These are phyloP conservation scores for Stegodyphus mimosarum DNA, from an alignment of 1,140 invertebrate genomes.

Conservation along the genomic window DNA sequence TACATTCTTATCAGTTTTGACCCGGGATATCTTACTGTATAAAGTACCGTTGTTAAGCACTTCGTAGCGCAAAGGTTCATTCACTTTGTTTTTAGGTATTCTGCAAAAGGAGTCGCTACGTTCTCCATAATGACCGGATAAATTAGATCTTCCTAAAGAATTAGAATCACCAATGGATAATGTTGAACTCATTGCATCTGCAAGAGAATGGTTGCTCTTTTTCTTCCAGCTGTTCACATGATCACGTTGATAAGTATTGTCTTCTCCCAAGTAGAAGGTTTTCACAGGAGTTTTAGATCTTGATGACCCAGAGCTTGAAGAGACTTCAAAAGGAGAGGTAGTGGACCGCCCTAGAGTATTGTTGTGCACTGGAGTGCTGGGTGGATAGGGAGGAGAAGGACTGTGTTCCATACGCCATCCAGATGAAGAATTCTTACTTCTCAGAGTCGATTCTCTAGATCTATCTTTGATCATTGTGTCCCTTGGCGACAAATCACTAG, in stretches of 20 bases:
- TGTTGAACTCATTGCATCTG: conserved; percentile 12
- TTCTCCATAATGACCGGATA: conserved; percentile 33
- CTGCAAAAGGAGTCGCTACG: conserved; percentile 32
- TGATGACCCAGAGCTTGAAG: conserved; percentile 51
- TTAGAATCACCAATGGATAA: conserved; percentile 34
- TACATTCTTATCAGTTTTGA: conserved; percentile 48
- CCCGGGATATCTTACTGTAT: conserved; percentile 18
- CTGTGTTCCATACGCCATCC: conserved; percentile 11
- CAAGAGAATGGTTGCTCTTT: conserved; percentile 24
- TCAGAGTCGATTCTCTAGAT: conserved; percentile 36
- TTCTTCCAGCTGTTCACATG: conserved; percentile 32
- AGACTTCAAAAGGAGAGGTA: conserved; percentile 53
- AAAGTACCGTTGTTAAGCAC: conserved; percentile 21
- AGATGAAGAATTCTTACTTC: conserved; percentile 1
- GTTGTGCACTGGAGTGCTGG: conserved; percentile 17
- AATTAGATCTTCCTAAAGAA: conserved; percentile 26
- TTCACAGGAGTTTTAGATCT: conserved; percentile 56
- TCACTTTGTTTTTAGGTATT: conserved; percentile 12
- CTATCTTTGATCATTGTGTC: conserved; percentile 34
- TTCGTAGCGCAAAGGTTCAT: conserved; percentile 20
- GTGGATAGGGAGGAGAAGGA: conserved; percentile 36
- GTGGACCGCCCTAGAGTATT: conserved; percentile 5
- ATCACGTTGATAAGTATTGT: conserved; percentile 50
- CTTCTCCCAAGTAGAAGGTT: conserved; percentile 54
- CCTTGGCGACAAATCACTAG: conserved; percentile 46